A percentile compares a stretch with the other conserved stretches of the same genome.
Evolutionary conservation across 2,113 vertebrate genomes (phyloP).

Genomic region (Mirza zaza): DNA sequence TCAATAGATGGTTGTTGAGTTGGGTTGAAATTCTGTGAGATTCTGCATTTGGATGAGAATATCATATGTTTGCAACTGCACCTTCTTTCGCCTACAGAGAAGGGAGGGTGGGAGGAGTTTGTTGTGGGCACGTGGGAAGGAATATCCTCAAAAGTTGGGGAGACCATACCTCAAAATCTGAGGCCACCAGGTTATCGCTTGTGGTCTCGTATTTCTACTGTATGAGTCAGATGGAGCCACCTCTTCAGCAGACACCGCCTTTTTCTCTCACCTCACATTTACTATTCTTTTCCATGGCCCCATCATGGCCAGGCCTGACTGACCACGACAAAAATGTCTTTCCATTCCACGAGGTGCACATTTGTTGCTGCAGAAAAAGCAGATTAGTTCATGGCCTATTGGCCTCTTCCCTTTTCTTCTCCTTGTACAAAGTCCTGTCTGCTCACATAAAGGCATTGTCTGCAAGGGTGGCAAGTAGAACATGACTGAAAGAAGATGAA

Average conservation of each 20-base stretch:
- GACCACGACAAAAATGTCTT: background rate
- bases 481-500: background rate
- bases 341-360: background rate
- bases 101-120: background rate
- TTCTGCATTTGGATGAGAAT: background rate
- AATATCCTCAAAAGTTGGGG: background rate
- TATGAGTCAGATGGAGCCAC: background rate
- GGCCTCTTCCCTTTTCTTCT: background rate
- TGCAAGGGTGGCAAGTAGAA: background rate
- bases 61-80: background rate
- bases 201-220: background rate
- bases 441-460: background rate
- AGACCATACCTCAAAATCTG: constrained; percentile 20
- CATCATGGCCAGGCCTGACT: background rate
- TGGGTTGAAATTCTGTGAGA: background rate
- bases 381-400: background rate
- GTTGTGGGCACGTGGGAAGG: background rate
- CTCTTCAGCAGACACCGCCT: background rate
- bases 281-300: background rate
- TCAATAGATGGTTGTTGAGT: background rate
- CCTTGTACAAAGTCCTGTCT: background rate
- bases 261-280: background rate
- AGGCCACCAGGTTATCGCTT: background rate
- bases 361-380: background rate
- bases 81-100: background rate